Evolutionary conservation across 1,140 invertebrate genomes (phyloP).

Genomic region (Lepeophtheirus salmonis): DNA sequence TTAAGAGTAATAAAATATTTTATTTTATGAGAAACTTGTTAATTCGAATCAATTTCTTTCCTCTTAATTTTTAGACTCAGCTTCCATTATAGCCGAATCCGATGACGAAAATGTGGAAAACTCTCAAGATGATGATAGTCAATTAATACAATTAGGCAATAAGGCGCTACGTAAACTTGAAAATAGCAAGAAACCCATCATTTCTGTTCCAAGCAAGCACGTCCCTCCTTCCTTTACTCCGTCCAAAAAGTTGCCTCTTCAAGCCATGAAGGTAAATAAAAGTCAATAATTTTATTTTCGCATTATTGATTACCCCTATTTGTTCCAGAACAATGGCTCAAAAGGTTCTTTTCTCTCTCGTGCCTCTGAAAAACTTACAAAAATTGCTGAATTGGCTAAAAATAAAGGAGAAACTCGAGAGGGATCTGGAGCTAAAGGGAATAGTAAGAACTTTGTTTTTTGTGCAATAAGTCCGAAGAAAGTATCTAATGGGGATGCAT

Average conservation of each 20-base stretch:
- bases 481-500: neutral
- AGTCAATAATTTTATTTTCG: too few species aligned
- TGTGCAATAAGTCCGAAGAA: constrained; percentile 9
- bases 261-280: neutral
- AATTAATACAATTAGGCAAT: neutral
- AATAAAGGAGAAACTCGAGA: constrained; percentile 6
- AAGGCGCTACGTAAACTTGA: neutral
- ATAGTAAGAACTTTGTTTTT: constrained; percentile 10
- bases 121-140: neutral
- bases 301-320: neutral
- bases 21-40: too few species aligned
- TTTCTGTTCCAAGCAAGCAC: too few species aligned
- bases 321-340: neutral
- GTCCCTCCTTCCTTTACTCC: neutral
- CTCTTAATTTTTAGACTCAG: neutral
- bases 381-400: constrained; percentile 9
- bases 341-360: constrained; percentile 13
- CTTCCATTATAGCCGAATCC: neutral
- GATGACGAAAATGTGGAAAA: neutral
- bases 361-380: neutral
- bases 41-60: too few species aligned
- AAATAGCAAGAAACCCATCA: too few species aligned
- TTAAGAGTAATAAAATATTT: neutral
- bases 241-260: neutral
- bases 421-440: constrained; percentile 6